phyloP scores from a whole-genome alignment of 2,113 vertebrate species.

The Hyaena hyaena region DNA sequence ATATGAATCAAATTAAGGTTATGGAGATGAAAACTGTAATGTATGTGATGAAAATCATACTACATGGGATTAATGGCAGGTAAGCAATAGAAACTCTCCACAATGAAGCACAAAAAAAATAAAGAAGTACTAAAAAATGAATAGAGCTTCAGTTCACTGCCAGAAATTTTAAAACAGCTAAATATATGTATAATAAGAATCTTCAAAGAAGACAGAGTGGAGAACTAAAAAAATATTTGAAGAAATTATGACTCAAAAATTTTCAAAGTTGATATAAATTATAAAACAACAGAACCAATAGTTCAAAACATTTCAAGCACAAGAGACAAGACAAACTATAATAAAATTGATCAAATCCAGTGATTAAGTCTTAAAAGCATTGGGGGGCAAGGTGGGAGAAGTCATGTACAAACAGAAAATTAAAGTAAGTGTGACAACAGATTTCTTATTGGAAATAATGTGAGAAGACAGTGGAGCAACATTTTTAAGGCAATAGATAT shows the following conservation, averaged over 20 bases:
- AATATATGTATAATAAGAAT: neutral
- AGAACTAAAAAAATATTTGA: neutral
- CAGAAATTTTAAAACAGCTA: neutral
- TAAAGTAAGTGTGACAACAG: neutral
- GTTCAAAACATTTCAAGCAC: neutral
- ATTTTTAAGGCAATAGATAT: neutral
- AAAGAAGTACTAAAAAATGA: neutral
- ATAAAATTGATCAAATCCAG: neutral
- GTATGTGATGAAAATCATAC: neutral
- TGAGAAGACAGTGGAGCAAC: neutral
- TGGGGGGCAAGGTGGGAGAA: neutral
- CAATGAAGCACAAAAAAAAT: neutral
- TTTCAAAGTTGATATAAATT: neutral
- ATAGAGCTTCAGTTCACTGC: neutral
- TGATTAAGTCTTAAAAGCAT: neutral
- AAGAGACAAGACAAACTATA: neutral
- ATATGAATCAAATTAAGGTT: neutral
- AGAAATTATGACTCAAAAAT: neutral
- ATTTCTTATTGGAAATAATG: neutral
- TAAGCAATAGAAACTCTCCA: neutral
- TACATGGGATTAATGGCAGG: neutral
- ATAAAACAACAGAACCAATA: neutral
- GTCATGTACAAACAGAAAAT: neutral
- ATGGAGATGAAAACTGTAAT: neutral
- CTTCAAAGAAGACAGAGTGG: neutral